Conservation (phyloP, 2,797 vertebrate genomes). For the Chelidonichthys spinosus region DNA sequence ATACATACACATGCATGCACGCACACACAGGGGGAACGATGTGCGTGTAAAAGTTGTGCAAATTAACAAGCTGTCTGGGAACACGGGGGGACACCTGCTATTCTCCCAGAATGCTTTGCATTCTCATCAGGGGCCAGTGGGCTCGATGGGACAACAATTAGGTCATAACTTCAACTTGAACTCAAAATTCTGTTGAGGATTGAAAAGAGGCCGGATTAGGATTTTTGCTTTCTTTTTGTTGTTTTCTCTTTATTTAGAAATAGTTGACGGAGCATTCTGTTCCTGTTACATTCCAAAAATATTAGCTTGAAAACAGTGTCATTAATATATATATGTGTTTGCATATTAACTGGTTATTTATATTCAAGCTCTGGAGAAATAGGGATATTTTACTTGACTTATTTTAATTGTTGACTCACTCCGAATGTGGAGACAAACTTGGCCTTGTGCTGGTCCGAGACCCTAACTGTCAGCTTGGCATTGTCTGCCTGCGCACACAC, state of each 20-base stretch:
- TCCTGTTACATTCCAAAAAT: neutral
- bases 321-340: neutral
- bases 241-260: neutral
- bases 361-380: neutral
- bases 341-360: neutral
- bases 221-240: neutral
- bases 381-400: neutral
- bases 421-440: constrained; percentile 65
- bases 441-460: constrained; percentile 70
- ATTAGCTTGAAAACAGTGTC: neutral
- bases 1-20: constrained; percentile 72
- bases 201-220: constrained; percentile 26
- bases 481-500: constrained; percentile 39
- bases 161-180: constrained; percentile 83
- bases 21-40: constrained; percentile 63
- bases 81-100: constrained; percentile 77
- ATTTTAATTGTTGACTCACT: constrained; percentile 22
- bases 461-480: constrained; percentile 64
- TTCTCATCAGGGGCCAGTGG: constrained; percentile 61
- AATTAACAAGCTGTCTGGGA: constrained; percentile 87
- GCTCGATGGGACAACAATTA: constrained; percentile 72
- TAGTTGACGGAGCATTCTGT: neutral
- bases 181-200: constrained; percentile 56
- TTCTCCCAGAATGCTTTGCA: constrained; percentile 79
- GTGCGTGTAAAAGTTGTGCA: constrained; percentile 80